Conservation (phyloP, 2,888 invertebrate species). For the Exephanes ischioxanthus region DNA sequence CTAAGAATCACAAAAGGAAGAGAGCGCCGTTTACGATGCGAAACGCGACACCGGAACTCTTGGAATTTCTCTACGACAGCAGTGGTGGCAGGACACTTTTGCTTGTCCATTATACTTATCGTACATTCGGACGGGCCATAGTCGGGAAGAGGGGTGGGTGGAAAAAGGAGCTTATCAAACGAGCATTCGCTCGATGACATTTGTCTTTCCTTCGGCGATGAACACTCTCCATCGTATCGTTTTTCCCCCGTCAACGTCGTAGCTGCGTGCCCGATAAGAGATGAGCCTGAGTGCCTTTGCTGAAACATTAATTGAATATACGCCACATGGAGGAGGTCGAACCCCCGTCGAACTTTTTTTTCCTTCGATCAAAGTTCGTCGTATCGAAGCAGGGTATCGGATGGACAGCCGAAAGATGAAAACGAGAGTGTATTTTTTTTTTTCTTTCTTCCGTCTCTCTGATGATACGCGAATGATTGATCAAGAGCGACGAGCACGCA, state of each 20-base stretch:
- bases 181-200: not conserved
- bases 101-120: not conserved
- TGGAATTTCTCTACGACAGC: slow-evolving; percentile 14
- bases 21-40: slow-evolving; percentile 5
- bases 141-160: not conserved
- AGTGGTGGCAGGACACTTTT: not conserved
- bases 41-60: slow-evolving; percentile 24
- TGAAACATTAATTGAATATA: slow-evolving; percentile 43
- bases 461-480: slow-evolving; percentile 55
- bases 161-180: not conserved
- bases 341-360: slow-evolving; percentile 21
- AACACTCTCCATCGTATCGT: not conserved
- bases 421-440: slow-evolving; percentile 2
- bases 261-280: not conserved
- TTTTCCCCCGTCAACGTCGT: not conserved
- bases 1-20: slow-evolving; percentile 22
- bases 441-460: not conserved
- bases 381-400: not conserved
- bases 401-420: slow-evolving; percentile 15
- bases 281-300: not conserved
- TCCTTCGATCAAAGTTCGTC: slow-evolving; percentile 24
- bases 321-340: not conserved
- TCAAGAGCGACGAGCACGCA: slow-evolving; percentile 38
- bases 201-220: not conserved
- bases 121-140: not conserved